Percentiles rank a stretch among this genome's conserved stretches.
Conservation (phyloP, 2,888 invertebrate species). For the Hyles lineata region DNA sequence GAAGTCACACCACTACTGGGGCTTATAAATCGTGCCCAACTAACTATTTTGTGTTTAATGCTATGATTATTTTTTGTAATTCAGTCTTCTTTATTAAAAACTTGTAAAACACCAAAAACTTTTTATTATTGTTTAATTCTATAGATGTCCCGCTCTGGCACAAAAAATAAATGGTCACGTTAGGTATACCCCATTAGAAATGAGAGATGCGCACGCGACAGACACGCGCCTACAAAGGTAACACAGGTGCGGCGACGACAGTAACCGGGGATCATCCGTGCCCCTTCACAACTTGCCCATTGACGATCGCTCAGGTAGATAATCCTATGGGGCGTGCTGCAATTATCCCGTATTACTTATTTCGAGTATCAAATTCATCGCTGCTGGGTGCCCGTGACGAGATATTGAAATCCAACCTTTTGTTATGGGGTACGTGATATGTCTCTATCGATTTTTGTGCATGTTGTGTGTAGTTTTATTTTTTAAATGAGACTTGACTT, state of each 20-base stretch:
- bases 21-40: too few species aligned
- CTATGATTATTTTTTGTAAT: too few species aligned
- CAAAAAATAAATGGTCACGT: too few species aligned
- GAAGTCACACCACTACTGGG: too few species aligned
- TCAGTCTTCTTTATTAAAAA: too few species aligned
- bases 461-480: not conserved
- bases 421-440: not conserved
- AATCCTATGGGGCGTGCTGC: conserved; percentile 71
- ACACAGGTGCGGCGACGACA: conserved; percentile 61
- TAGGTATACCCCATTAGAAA: not conserved
- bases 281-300: conserved; percentile 56
- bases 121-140: too few species aligned
- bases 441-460: not conserved
- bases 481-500: too few species aligned
- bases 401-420: conserved; percentile 4
- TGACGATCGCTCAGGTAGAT: conserved; percentile 75
- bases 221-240: conserved; percentile 75
- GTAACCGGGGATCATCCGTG: conserved; percentile 47
- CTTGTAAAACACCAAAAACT: too few species aligned
- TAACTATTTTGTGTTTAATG: too few species aligned
- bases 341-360: conserved; percentile 71
- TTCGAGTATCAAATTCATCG: conserved; percentile 39
- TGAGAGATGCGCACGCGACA: conserved; percentile 44
- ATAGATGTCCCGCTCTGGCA: too few species aligned
- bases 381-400: conserved; percentile 40